Conservation (phyloP, 1,140 invertebrate genomes). For the Daktulosphaira vitifoliae region DNA sequence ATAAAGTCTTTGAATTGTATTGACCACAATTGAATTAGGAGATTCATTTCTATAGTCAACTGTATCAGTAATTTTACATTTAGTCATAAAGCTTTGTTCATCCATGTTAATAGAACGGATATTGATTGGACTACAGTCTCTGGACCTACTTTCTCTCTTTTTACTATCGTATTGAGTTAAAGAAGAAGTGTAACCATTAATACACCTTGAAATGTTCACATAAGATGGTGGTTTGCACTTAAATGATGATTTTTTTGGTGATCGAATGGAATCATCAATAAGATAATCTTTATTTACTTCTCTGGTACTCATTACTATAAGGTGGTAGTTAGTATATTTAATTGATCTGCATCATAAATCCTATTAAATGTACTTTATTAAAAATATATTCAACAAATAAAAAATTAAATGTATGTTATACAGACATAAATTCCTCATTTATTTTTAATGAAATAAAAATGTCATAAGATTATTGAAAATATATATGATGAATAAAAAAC, state of each 20-base stretch:
- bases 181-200: conserved; percentile 28
- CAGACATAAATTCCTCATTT: too few species aligned
- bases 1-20: conserved; percentile 28
- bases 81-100: conserved; percentile 11
- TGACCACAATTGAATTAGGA: conserved; percentile 13
- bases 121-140: conserved; percentile 23
- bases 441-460: too few species aligned
- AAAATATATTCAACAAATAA: too few species aligned
- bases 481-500: too few species aligned
- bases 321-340: neutral
- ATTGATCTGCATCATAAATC: conserved; percentile 12
- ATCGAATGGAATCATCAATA: conserved; percentile 9
- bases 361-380: conserved; percentile 21
- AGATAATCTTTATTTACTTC: conserved; percentile 1
- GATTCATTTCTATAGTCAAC: conserved; percentile 28
- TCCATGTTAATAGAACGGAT: conserved; percentile 16
- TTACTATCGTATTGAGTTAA: conserved; percentile 27
- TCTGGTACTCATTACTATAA: conserved; percentile 27
- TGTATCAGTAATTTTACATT: conserved; percentile 23
- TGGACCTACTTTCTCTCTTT: conserved; percentile 13
- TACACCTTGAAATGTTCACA: conserved; percentile 27
- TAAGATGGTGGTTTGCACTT: conserved; percentile 20
- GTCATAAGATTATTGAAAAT: too few species aligned
- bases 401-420: too few species aligned
- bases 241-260: conserved; percentile 2